Conservation (phyloP, 2,113 vertebrate species). For the Condylura cristata region DNA sequence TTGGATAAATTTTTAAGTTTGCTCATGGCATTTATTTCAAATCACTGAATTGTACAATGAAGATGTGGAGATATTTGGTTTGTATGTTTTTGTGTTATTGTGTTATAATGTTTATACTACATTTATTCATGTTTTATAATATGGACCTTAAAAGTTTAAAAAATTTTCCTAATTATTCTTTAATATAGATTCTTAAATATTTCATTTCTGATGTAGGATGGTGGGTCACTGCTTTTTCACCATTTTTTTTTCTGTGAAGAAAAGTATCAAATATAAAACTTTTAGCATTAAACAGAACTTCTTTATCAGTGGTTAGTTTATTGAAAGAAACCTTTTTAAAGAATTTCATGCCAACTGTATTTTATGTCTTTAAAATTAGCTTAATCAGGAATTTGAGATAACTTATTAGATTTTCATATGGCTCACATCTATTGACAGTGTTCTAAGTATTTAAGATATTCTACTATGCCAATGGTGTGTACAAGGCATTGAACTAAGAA, state of each 20-base stretch:
- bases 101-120: background rate
- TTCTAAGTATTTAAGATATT: conserved; percentile 34
- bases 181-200: background rate
- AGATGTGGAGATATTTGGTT: background rate
- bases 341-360: background rate
- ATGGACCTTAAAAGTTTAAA: background rate
- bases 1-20: background rate
- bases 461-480: background rate
- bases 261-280: conserved; percentile 38
- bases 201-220: background rate
- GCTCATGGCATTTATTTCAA: background rate
- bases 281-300: conserved; percentile 22
- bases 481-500: conserved; percentile 1
- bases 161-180: background rate
- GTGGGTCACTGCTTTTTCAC: background rate
- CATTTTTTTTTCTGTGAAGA: conserved; percentile 30
- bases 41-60: background rate
- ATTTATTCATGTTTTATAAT: background rate
- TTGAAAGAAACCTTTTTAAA: conserved; percentile 7
- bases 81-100: background rate
- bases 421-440: background rate
- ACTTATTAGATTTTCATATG: conserved; percentile 32
- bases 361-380: conserved; percentile 56
- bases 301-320: background rate
- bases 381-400: conserved; percentile 40